These are phyloP conservation scores for Pelobates cultripes DNA, from an alignment of 2,797 vertebrate species.

Conservation along the genomic window DNA sequence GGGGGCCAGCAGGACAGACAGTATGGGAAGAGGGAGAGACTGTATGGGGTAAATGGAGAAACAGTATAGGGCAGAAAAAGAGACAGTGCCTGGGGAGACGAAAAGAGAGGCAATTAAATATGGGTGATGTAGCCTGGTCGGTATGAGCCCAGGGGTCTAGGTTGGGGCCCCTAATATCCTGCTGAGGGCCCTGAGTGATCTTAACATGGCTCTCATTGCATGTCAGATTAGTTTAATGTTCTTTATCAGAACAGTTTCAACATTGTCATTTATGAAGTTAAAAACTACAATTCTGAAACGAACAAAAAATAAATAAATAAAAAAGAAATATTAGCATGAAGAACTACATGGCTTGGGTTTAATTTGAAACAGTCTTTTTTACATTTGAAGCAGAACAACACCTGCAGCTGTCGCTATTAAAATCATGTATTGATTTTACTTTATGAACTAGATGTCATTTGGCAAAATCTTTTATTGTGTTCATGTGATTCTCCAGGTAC, in stretches of 20 bases:
- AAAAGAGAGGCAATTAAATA: no score
- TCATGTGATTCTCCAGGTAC: constrained; percentile 6
- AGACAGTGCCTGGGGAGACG: no score
- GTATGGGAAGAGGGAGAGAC: no score
- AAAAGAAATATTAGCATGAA: constrained; percentile 8
- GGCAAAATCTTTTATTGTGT: constrained; percentile 21
- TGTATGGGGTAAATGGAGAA: no score
- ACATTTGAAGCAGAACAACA: constrained; percentile 36
- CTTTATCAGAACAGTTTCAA: constrained; percentile 11
- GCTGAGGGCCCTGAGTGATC: no score
- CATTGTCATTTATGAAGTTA: constrained; percentile 8
- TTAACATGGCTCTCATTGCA: background rate
- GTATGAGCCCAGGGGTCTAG: no score
- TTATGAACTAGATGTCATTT: constrained; percentile 32
- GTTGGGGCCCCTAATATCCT: no score
- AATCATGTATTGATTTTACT: constrained; percentile 35
- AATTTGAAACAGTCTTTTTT: constrained; percentile 30
- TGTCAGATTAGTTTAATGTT: constrained; percentile 13
- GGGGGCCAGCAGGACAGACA: no score
- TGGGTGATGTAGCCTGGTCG: no score
- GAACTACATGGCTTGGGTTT: background rate
- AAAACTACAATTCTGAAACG: background rate
- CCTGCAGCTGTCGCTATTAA: constrained; percentile 21
- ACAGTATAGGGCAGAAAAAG: no score
- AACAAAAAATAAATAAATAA: background rate